Evolutionary conservation across 1,140 invertebrate species (phyloP).

Genomic region (Pseudomyrmex flavicornis): DNA sequence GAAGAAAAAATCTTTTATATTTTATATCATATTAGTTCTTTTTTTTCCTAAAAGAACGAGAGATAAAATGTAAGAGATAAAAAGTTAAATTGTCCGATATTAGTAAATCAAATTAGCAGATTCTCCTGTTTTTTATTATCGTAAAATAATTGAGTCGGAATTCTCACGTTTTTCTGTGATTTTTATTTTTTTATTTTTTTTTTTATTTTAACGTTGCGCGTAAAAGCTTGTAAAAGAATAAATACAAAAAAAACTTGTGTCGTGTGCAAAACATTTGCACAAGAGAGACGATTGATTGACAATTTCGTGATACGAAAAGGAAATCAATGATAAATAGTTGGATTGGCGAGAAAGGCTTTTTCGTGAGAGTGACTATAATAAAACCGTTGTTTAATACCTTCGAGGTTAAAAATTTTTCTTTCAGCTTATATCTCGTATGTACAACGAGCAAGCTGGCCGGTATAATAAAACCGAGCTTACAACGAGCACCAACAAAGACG

Average conservation of each 20-base stretch:
- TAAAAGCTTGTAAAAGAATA: neutral
- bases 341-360: neutral
- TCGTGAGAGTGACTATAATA: conserved; percentile 1
- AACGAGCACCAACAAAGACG: conserved; percentile 29
- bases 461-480: conserved; percentile 39
- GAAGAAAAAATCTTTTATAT: no score
- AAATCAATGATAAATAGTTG: conserved; percentile 22
- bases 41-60: no score
- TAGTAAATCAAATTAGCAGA: no score
- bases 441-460: neutral
- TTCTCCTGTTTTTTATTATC: neutral
- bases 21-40: no score
- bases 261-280: neutral
- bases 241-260: neutral
- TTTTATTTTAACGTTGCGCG: neutral
- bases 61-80: no score
- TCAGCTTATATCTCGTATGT: conserved; percentile 2
- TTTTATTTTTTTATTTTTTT: neutral
- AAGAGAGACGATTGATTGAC: conserved; percentile 8
- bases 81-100: no score
- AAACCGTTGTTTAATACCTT: conserved; percentile 22
- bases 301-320: neutral
- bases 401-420: conserved; percentile 26
- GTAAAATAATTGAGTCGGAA: neutral
- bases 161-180: neutral